Percentiles rank a stretch among this genome's conserved stretches.
Evolutionary conservation across 37 sponge, comb jelly and placozoan species (phyloP).

Genomic region (Petrosia ficiformis): DNA sequence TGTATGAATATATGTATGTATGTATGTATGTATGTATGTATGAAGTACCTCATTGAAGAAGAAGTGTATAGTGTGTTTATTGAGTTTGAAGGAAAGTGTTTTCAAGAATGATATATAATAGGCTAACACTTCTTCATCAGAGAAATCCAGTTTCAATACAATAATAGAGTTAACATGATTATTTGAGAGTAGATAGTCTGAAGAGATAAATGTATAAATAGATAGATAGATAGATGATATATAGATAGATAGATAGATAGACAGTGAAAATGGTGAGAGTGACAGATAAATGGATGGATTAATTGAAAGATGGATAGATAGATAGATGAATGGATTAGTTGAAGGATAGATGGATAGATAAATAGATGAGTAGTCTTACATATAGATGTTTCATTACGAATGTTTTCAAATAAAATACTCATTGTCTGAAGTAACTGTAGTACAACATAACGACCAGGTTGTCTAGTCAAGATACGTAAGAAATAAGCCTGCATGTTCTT

Average conservation of each 20-base stretch:
- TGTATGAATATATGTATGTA: not conserved
- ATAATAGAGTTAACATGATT: conserved; percentile 97
- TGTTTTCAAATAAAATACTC: conserved; percentile 97
- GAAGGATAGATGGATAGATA: not conserved
- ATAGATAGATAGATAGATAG: not conserved
- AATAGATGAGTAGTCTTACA: conserved; percentile 62
- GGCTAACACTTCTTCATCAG: conserved; percentile 96
- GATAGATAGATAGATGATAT: not conserved
- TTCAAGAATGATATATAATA: conserved; percentile 99
- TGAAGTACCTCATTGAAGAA: conserved; percentile 99
- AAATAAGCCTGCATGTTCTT: conserved; percentile 95
- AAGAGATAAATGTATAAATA: not conserved
- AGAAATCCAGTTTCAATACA: conserved; percentile 92
- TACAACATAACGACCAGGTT: conserved; percentile 67
- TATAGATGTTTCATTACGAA: conserved; percentile 92
- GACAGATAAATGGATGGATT: not conserved
- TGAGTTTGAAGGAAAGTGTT: conserved; percentile 95
- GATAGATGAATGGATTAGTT: not conserved
- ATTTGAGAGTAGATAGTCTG: conserved; percentile 98
- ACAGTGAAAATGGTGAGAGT: not conserved
- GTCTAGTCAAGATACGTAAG: conserved; percentile 78
- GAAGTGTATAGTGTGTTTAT: conserved; percentile 96
- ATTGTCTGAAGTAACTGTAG: conserved; percentile 97
- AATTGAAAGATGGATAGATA: not conserved
- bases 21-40: not conserved